Evolutionary conservation across 2,888 invertebrate species (phyloP), one percentile per base, ranked within the genome.

Genomic region (Halocaridina rubra): DNA sequence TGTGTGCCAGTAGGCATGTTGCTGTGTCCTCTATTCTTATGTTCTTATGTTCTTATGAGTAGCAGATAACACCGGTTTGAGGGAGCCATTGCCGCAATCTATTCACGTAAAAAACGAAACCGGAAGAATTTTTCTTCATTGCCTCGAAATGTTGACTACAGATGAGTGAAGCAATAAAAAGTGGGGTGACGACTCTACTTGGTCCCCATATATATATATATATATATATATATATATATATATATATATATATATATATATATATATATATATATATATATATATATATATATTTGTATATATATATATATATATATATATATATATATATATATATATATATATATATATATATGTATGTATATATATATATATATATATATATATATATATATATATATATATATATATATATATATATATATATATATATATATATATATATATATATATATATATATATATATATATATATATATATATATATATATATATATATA

Each of bases 311-410:
- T 79, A 30, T 79, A 19, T 79, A 33, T 69, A 39, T 80, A 33
- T 80, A 33, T 80, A 24, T 80, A 24, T 80, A 33, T 79, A 33
- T 79, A 33, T 79, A 33, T 79, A 33, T 79, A 61, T 79, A 61
- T 69, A 61, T 79, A 61, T 69, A 61, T 79, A 69, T 69, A 69
- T 69, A 69, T 69, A 39, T 46, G 33, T 80, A 33, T 53, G 27
- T 69, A 24, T 69, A 53, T 80, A 27, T 80, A 46, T 69, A 46
- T 69, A 39, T 80, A 33, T 69, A 46, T 69, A 22, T 53, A 33
- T 71, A 33, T 80, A 64, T 80, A 32, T 69, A 19, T 71, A 13
- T 71, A 27, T 71, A 46, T 80, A 29, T 80, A 29, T 80, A 16
- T 46, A n/a, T 76, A n/a, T 59, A 30, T 27, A 59, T 57, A 59